Conservation (phyloP, 1,140 invertebrate species). For the Alviniconcha marisindica region DNA sequence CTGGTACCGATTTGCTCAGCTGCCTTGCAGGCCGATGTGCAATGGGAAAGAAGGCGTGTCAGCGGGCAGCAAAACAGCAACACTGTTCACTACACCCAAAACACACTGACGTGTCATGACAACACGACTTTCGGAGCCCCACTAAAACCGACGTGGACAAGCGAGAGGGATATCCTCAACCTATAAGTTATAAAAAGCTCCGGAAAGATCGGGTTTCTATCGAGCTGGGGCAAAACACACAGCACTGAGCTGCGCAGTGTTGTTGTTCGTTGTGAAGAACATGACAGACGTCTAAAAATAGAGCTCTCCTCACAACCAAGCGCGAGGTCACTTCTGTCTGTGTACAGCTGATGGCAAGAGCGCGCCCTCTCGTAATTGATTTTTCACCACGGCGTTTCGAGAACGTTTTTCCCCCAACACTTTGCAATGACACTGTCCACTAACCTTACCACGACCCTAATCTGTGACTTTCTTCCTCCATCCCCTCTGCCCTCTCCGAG, state of each 20-base stretch:
- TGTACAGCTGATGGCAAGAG: constrained; percentile 20
- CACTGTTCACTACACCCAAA: no score
- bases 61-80: background rate
- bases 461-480: background rate
- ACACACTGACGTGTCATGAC: background rate
- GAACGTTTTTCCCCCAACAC: background rate
- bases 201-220: background rate
- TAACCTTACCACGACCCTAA: background rate
- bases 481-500: background rate
- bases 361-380: background rate
- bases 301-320: constrained; percentile 25
- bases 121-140: background rate
- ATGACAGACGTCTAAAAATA: constrained; percentile 38
- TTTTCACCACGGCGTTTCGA: constrained; percentile 3
- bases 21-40: background rate
- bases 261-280: constrained; percentile 26
- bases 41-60: constrained; percentile 7
- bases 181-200: background rate
- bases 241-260: background rate
- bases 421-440: no score
- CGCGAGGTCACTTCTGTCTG: constrained; percentile 19
- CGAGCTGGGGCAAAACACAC: background rate
- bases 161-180: background rate
- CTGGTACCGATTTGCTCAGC: no score
- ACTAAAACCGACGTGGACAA: background rate